Percentiles rank a stretch among this genome's conserved stretches.
These are phyloP conservation scores for Acronicta alni DNA, from an alignment of 2,888 invertebrate genomes.

Conservation along the genomic window DNA sequence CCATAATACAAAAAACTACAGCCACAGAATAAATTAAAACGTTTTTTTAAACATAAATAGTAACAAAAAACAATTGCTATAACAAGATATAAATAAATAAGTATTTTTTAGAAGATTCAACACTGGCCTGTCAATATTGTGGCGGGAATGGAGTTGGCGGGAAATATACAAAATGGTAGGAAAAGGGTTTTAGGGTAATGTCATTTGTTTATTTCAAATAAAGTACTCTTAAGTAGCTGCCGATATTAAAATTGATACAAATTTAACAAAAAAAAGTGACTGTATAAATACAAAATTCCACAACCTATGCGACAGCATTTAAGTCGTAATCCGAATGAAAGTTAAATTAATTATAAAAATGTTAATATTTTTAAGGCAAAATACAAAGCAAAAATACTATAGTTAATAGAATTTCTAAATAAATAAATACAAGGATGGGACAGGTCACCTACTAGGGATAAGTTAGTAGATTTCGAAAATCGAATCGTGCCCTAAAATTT, in stretches of 20 bases:
- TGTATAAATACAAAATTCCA: constrained; percentile 78
- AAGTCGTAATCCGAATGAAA: constrained; percentile 55
- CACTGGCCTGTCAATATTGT: constrained; percentile 90
- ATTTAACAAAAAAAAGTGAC: constrained; percentile 77
- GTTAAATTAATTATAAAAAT: constrained; percentile 59
- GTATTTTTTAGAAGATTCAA: constrained; percentile 84
- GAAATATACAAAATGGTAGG: constrained; percentile 56
- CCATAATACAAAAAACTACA: constrained; percentile 73
- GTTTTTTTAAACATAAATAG: constrained; percentile 83
- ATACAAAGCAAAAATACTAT: constrained; percentile 85
- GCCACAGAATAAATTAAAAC: constrained; percentile 88
- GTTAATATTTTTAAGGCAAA: constrained; percentile 78
- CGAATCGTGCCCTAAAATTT: constrained; percentile 16
- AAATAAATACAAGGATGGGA: constrained; percentile 84
- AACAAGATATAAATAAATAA: constrained; percentile 86
- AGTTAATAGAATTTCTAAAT: constrained; percentile 78
- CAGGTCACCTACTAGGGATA: constrained; percentile 69
- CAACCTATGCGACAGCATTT: constrained; percentile 72
- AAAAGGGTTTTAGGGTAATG: constrained; percentile 66
- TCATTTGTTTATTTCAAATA: constrained; percentile 87
- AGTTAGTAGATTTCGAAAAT: constrained; percentile 68
- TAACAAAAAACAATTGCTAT: constrained; percentile 84
- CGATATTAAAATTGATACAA: constrained; percentile 82
- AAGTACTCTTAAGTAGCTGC: constrained; percentile 86
- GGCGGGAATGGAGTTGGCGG: constrained; percentile 65